Evolutionary conservation across 92 coral and sea anemone species (phyloP).

Genomic region (Phenganax stokvisi): DNA sequence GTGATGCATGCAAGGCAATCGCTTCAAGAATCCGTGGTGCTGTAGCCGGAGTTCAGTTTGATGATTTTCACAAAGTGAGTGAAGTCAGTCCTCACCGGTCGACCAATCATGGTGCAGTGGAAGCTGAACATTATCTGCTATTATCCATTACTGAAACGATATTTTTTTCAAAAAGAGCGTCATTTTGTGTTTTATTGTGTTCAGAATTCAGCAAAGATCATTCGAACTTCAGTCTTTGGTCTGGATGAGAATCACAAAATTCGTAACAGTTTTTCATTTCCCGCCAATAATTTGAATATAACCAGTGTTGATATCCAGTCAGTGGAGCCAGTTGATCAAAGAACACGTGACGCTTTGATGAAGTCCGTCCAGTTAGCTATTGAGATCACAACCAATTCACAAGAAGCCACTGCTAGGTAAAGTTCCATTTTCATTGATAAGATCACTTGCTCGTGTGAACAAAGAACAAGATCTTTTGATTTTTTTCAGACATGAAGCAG

Average conservation of each 20-base stretch:
- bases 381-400: constrained; percentile 97
- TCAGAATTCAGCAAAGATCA: constrained; percentile 97
- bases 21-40: constrained; percentile 99
- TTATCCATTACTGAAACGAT: not conserved
- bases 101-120: not conserved
- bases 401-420: constrained; percentile 98
- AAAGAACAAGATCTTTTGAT: not conserved
- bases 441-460: not conserved
- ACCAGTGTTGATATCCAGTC: constrained; percentile 98
- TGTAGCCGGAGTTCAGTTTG: constrained; percentile 98
- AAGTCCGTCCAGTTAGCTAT: constrained; percentile 98
- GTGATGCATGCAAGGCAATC: constrained; percentile 97
- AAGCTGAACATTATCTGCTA: not conserved
- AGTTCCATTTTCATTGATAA: not conserved
- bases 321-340: constrained; percentile 98
- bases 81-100: not conserved
- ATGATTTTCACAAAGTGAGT: constrained; percentile 93
- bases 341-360: constrained; percentile 92
- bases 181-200: not conserved
- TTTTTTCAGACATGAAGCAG: constrained; percentile 80
- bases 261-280: constrained; percentile 84
- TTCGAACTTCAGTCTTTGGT: constrained; percentile 94
- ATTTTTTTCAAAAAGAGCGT: not conserved
- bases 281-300: constrained; percentile 85
- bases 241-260: constrained; percentile 91